phyloP scores from a whole-genome alignment of 1,140 invertebrate species.

The Trinorchestia longiramus region DNA sequence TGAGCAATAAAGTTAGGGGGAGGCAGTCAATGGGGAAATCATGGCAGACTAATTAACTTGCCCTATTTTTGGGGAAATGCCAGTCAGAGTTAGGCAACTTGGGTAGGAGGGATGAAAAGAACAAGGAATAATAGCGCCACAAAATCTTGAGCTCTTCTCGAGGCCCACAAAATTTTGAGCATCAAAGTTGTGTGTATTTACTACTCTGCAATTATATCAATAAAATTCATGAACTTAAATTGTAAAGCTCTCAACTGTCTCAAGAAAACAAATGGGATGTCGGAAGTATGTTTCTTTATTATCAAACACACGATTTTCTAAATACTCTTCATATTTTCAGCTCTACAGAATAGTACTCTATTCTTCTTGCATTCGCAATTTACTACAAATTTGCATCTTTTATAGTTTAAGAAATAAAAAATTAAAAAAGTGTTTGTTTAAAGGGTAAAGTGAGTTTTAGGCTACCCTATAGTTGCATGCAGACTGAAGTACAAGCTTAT shows the following conservation, averaged over 20 bases:
- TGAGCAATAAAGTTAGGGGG: conserved; percentile 39
- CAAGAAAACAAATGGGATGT: not conserved
- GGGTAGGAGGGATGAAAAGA: not conserved
- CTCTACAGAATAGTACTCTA: no score
- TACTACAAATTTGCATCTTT: no score
- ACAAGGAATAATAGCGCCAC: not conserved
- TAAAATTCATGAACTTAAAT: no score
- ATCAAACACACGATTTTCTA: no score
- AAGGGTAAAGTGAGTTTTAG: no score
- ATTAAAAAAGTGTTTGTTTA: no score
- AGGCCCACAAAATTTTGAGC: not conserved
- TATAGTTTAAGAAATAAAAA: no score
- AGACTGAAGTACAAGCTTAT: no score
- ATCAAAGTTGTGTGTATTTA: not conserved
- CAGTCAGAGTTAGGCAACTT: conserved; percentile 52
- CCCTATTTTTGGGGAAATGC: conserved; percentile 52
- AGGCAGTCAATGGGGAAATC: conserved; percentile 50
- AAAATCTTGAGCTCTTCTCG: not conserved
- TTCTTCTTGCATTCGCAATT: no score
- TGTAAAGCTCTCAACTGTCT: not conserved
- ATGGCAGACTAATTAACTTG: conserved; percentile 35
- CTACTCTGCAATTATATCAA: not conserved
- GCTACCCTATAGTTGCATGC: no score
- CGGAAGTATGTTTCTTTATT: no score
- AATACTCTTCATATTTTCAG: no score